Evolutionary conservation across 2,113 vertebrate genomes (phyloP).

Genomic region (Pyrgilauda ruficollis): DNA sequence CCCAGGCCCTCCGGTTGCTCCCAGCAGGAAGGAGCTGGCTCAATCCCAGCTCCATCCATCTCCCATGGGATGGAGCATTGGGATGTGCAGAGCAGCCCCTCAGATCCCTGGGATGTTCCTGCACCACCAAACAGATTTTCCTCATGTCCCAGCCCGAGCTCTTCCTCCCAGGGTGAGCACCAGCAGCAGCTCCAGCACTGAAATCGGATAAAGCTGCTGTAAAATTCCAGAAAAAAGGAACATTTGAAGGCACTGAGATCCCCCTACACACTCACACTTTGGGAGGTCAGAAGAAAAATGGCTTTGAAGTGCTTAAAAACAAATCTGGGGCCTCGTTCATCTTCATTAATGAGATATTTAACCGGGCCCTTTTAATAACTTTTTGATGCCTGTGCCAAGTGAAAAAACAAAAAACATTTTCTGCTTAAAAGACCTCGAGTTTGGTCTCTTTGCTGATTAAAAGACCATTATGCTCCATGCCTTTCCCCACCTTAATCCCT

Average conservation of each 20-base stretch:
- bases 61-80: fast-evolving
- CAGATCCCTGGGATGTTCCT: background rate
- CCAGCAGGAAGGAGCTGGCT: background rate
- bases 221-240: background rate
- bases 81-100: background rate
- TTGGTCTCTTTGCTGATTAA: background rate
- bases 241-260: background rate
- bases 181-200: background rate
- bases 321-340: conserved; percentile 36
- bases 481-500: background rate
- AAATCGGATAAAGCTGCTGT: conserved; percentile 33
- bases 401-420: background rate
- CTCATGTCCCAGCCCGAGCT: background rate
- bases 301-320: conserved; percentile 52
- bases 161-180: background rate
- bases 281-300: conserved; percentile 27
- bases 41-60: background rate
- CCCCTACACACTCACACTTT: conserved; percentile 7
- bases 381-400: conserved; percentile 37
- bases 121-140: background rate
- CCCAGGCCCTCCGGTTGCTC: background rate
- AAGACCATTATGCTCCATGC: background rate
- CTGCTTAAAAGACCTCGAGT: background rate
- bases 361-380: conserved; percentile 36
- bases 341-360: conserved; percentile 64